Conservation (phyloP, 1,140 invertebrate species). For the Helicoverpa zea region DNA sequence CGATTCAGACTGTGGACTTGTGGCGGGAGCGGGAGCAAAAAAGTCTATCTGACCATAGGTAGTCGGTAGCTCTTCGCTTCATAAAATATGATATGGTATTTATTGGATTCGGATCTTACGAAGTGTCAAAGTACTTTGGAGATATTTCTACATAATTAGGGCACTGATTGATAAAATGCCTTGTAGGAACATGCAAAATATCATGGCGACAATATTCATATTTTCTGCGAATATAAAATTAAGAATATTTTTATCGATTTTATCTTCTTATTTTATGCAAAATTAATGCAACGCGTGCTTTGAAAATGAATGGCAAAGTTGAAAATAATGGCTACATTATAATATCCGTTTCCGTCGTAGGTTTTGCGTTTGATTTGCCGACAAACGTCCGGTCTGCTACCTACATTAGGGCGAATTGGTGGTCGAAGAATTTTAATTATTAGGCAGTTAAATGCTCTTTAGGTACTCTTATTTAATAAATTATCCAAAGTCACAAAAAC, state of each 20-base stretch:
- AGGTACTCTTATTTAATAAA: too few species aligned
- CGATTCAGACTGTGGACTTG: too few species aligned
- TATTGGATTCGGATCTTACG: too few species aligned
- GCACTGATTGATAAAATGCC: background rate
- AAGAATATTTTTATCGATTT: background rate
- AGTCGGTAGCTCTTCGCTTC: too few species aligned
- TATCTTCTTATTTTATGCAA: background rate
- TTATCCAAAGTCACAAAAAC: too few species aligned
- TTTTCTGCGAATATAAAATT: background rate
- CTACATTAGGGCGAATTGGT: constrained; percentile 9
- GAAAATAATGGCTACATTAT: constrained; percentile 23
- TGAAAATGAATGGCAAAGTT: constrained; percentile 1
- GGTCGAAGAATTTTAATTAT: background rate
- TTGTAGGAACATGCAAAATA: too few species aligned
- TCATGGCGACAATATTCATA: background rate
- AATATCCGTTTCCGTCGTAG: constrained; percentile 37
- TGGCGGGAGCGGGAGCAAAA: too few species aligned
- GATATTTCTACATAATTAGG: too few species aligned
- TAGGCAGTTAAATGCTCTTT: too few species aligned
- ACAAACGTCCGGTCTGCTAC: constrained; percentile 1
- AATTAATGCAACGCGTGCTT: background rate
- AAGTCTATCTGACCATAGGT: too few species aligned
- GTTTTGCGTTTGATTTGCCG: constrained; percentile 28
- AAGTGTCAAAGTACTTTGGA: too few species aligned
- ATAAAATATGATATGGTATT: too few species aligned